Conservation (phyloP, 1,140 invertebrate species). For the Wiebesia pumilae region DNA sequence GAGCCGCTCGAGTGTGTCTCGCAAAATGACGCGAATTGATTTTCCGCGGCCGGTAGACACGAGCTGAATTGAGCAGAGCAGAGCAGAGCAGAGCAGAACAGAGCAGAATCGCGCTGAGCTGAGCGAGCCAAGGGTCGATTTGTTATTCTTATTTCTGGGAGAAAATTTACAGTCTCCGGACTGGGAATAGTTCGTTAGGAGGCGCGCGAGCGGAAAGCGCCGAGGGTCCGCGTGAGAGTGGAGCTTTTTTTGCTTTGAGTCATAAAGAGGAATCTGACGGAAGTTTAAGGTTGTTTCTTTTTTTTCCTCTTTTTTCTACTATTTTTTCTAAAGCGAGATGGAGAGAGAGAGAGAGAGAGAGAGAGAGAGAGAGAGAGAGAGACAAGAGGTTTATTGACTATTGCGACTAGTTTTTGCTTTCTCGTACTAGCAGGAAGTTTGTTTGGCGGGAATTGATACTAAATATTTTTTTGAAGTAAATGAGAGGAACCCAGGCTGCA, state of each 20-base stretch:
- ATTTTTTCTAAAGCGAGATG: background rate
- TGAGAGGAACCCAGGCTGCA: background rate
- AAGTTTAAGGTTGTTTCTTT: background rate
- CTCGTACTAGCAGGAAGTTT: background rate
- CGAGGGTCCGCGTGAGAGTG: slow-evolving; percentile 25
- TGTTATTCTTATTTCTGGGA: background rate
- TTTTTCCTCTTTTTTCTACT: background rate
- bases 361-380: background rate
- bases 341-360: background rate
- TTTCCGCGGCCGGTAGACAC: background rate
- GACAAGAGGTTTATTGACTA: background rate
- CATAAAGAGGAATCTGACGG: background rate
- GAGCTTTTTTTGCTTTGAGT: background rate
- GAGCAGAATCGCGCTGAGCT: too few species aligned
- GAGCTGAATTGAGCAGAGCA: too few species aligned
- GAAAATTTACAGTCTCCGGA: slow-evolving; percentile 35
- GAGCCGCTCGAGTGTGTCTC: slow-evolving; percentile 39
- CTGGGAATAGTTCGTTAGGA: slow-evolving; percentile 39
- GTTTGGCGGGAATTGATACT: slow-evolving; percentile 5
- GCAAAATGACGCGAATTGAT: slow-evolving; percentile 42
- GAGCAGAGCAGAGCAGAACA: too few species aligned
- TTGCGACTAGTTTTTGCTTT: slow-evolving; percentile 9
- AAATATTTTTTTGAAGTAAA: slow-evolving; percentile 6
- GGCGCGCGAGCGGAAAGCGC: slow-evolving; percentile 26
- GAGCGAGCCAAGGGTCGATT: background rate